phyloP scores from a whole-genome alignment of 2,797 vertebrate genomes.

The Picus viridis region DNA sequence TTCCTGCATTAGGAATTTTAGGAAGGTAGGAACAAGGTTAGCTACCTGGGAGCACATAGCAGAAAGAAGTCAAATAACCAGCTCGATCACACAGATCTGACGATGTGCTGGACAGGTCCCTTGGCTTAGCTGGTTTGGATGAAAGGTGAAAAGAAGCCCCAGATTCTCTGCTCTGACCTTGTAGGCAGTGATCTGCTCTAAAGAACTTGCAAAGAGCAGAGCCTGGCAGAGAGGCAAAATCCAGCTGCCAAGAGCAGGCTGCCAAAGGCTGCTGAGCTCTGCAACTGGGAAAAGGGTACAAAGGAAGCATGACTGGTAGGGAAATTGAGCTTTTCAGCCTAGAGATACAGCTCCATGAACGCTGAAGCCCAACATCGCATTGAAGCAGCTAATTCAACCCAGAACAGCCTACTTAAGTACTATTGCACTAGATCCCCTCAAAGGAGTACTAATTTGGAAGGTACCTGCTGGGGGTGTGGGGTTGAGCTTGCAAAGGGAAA shows the following conservation, averaged over 20 bases:
- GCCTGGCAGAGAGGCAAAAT: conserved; percentile 3
- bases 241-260: not conserved
- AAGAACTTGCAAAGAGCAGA: not conserved
- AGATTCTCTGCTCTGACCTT: not conserved
- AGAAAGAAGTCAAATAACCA: not conserved
- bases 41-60: not conserved
- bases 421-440: not conserved
- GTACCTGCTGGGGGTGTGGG: not conserved
- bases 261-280: not conserved
- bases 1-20: not conserved
- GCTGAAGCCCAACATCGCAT: conserved; percentile 20
- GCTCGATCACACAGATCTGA: not conserved
- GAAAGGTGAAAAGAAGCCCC: not conserved
- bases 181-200: not conserved
- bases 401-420: conserved; percentile 24
- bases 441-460: conserved; percentile 28
- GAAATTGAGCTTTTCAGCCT: conserved; percentile 44
- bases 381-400: conserved; percentile 15
- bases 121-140: not conserved
- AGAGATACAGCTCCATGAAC: not conserved
- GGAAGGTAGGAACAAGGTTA: not conserved
- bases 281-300: not conserved
- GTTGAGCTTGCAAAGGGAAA: conserved; percentile 1
- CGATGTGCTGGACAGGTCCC: not conserved
- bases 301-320: conserved; percentile 1